Base-by-base conservation (phyloP, 2,888 invertebrate genomes). In the Apodemia zela region DNA sequence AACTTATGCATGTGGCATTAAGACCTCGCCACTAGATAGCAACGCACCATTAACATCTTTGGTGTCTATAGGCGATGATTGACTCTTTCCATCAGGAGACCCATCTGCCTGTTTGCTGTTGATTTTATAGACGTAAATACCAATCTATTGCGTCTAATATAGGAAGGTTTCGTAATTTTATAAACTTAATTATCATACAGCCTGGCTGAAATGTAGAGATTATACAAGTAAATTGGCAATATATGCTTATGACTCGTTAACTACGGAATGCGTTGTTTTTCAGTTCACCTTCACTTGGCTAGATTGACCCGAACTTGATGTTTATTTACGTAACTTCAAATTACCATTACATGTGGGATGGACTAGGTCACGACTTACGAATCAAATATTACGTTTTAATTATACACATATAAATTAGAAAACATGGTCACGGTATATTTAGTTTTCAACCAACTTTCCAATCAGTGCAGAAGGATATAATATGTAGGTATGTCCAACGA, bases 291-390 rank as follows among this genome's bases (percentile, higher is more conserved):
- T 57, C 54, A 57, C 54, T 57, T 57, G 13, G 54, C 54, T 25
- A 54, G 54, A 29, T 54, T 57, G 54, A 57, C 54, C 29, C 54
- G 25, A 57, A 57, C 54, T 47, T 47, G 45, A 15, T 57, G 54
- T 57, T 57, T 29, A 57, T 25, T 57, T 57, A 57, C 54, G 54
- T 57, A 57, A 57, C 25, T 57, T 57, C 25, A 57, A 57, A 57
- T 57, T 57, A 57, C 15, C 29, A 15, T 13, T 57, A 57, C 54
- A 21, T 15, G 15, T 57, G 54, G 25, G 54, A 57, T 57, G 25
- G 54, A 29, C 8, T 54, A 11, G 25, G 25, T 57, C 54, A 57
- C 54, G 54, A 57, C 25, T 7, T 54, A 54, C 51, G 25, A 57
- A 25, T 57, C 13, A 57, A 57, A 57, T 57, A 57, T 57, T 57